Evolutionary conservation across 2,113 vertebrate genomes (phyloP), one percentile per base, ranked within the genome.

Genomic region (Pomatostomus ruficeps): DNA sequence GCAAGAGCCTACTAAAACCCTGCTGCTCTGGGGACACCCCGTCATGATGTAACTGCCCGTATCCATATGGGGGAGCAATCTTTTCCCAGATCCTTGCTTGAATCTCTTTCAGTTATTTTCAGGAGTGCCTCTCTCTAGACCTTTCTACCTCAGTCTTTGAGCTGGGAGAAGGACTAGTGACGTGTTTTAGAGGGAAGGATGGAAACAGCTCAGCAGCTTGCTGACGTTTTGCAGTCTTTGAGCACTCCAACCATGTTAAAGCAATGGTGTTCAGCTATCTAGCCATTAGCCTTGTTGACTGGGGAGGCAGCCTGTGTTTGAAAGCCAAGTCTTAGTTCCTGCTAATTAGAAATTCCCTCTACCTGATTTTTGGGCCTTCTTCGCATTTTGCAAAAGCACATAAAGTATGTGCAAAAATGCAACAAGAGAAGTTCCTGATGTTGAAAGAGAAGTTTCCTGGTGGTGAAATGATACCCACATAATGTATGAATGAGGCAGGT

Each of bases 161-260:
- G 2, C 29, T 45, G 40, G 66, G 28, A 67, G 54, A 49, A 62
- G 46, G 43, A 92, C 21, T n/a, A 61, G 7, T 31, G 54, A 70
- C 31, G 19, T 63, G 7, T 43, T 72, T 79, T 40, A 63, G 66
- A 62, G n/a, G 22, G 38, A 65, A 79, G 20, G 46, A 48, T 49
- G 16, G 29, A 71, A 66, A 33, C 13, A 62, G 16, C 51, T 40
- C 25, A 22, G 42, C 38, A 89, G 28, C 66, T 78, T 5, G 36
- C 18, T 0, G 0, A 18, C 35, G 7, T 59, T 78, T 66, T 25
- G 38, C 19, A 51, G 54, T 33, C 54, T 85, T 38, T 8, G 24
- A 85, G 42, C 21, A 8, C 33, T 62, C 57, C 63, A 55, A 62
- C 35, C 3, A 2, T 8, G 51, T 51, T 49, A 83, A 83, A 66